Base-by-base conservation (phyloP, 2,888 invertebrate species). In the Leptinotarsa tumamoca region DNA sequence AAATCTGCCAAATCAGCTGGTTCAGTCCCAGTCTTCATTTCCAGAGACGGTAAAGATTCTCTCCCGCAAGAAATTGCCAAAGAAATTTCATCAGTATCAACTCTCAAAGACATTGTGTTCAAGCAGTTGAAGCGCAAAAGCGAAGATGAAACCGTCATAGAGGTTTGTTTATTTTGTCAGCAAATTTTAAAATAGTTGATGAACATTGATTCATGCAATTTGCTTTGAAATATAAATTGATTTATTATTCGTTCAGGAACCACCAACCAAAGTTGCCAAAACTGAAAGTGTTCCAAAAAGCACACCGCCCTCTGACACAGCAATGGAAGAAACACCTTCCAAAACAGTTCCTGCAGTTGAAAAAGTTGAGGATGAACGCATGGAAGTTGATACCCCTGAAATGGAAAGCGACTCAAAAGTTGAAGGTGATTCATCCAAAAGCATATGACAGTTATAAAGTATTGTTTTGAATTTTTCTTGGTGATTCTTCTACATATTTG, bases 1-100 rank as follows among this genome's bases (percentile, higher is more conserved):
- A 90, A 91, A 85, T 96, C 97, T 67, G 97, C 98, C 0, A 90
- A 90, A 58, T 87, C 90, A 54, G 94, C 95, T 0, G 96, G 96
- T 17, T 80, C 96, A 74, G 90, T 91, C 68, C 90, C 92, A 14
- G 90, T 92, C 4, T 87, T 98, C 49, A 92, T 97, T 3, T 89
- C 91, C 73, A 93, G 98, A 78, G 94, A 94, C 78, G 97, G 96
- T 71, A 96, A 97, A 88, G 91, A 90, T 0, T 90, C 93, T 2
- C 89, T 97, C 0, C 89, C 90, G 5, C 91, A 93, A 7, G 91
- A 92, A n/a, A 92, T 91, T 5, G 89, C 89, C 70, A 84, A 86
- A 10, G 82, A 88, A 33, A 94, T 90, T 87, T 88, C 90, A 14
- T 89, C 92, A 54, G 88, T 94, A 63, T 89, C 91, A 80, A 90